phyloP scores from a whole-genome alignment of 2,113 vertebrate species.

The Pseudonaja textilis region DNA sequence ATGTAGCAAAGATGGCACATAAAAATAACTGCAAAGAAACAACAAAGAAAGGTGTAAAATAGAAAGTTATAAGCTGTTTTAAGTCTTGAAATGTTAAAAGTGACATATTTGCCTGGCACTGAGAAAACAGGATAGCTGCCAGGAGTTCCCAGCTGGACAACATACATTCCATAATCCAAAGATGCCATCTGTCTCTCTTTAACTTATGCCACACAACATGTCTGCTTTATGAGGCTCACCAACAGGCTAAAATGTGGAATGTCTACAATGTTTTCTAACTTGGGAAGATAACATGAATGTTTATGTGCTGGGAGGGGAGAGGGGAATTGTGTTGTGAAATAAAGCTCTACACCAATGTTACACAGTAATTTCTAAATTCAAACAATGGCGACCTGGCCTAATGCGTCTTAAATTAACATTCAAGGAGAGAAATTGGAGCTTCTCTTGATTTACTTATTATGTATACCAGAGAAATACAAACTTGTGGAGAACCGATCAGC shows the following conservation, averaged over 20 bases:
- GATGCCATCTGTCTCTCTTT: not conserved
- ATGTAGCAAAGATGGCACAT: not conserved
- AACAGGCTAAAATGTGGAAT: not conserved
- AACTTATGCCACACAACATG: not conserved
- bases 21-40: not conserved
- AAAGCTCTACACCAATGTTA: no score
- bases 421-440: not conserved
- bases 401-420: not conserved
- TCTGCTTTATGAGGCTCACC: not conserved
- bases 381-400: not conserved
- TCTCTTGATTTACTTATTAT: not conserved
- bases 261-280: not conserved
- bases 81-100: not conserved
- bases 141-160: not conserved
- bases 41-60: not conserved
- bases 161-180: not conserved
- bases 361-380: not conserved
- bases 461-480: not conserved
- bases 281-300: not conserved
- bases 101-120: not conserved
- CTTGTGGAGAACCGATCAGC: not conserved
- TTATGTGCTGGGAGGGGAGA: not conserved
- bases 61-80: not conserved
- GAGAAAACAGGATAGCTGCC: not conserved
- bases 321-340: not conserved